Evolutionary conservation across 2,797 vertebrate species (phyloP), one percentile per base, ranked within the genome.

Genomic region (Bradypodion ventrale): DNA sequence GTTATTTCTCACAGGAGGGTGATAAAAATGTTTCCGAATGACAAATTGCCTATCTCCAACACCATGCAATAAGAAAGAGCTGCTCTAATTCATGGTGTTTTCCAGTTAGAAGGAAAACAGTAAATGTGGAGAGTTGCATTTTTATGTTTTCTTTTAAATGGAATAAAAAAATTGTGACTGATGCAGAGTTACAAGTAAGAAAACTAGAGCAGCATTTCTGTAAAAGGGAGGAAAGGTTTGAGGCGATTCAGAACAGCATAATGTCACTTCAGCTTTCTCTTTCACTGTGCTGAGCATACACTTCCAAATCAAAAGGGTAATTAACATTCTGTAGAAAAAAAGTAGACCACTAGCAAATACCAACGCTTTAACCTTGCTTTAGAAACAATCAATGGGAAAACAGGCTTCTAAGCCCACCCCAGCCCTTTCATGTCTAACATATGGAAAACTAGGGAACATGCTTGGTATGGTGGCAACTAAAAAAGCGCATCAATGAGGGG

Each of bases 341-440:
- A 76, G n/a, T 2, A 83, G 80, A 93, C 87, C 83, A 88, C 4
- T 16, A 81, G 83, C 91, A 92, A 93, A 89, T 89, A 88, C 84
- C 86, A 78, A 82, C 86, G 91, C 82, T 90, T 93, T 90, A 83
- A 82, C 76, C 76, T 88, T 80, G 89, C 76, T 82, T 89, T 89
- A 92, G 85, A 76, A 77, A 80, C 90, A 89, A 93, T 92, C 90
- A 90, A 77, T 87, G 83, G 65, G 76, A 89, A 91, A 78, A 49
- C 79, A 75, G 49, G 29, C 0, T 60, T 19, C 2, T 79, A 77
- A 86, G 74, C 75, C 69, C 78, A 86, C 49, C 49, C 37, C 0
- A 0, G 85, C 75, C 63, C n/a, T 79, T n/a, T 60, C 74, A 73
- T 82, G 87, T 83, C 83, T 15, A 21, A 83, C 21, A 40, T 8